Evolutionary conservation across 2,797 vertebrate species (phyloP).

Genomic region (Forpus xanthops): DNA sequence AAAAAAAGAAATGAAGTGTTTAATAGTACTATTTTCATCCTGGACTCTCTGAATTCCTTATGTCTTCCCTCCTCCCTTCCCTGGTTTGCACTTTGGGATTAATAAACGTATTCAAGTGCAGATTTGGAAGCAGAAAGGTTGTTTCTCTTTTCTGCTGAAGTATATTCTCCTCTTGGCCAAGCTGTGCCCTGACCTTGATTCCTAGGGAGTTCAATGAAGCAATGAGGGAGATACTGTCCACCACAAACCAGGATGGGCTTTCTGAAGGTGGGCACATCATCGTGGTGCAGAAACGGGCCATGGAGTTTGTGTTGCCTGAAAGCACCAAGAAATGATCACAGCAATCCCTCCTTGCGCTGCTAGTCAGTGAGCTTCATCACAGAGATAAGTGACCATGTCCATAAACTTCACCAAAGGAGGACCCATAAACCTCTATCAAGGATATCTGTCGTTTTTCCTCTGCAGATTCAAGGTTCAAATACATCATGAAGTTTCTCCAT

Average conservation of each 20-base stretch:
- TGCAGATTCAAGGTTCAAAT: not conserved
- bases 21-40: conserved; percentile 22
- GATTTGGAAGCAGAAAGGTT: not conserved
- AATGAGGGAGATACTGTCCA: not conserved
- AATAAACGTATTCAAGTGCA: not conserved
- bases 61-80: not conserved
- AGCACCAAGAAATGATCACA: not conserved
- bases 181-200: not conserved
- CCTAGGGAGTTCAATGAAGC: not conserved
- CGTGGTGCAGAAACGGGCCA: not conserved
- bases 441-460: not conserved
- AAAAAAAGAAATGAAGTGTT: conserved; percentile 16
- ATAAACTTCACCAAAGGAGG: not conserved
- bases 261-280: not conserved
- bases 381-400: fast-evolving
- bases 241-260: not conserved
- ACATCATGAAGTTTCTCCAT: not conserved
- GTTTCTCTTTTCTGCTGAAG: not conserved
- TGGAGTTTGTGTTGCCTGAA: fast-evolving
- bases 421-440: not conserved
- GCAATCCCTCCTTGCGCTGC: not conserved
- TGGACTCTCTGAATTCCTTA: not conserved
- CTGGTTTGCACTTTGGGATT: conserved; percentile 16
- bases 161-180: not conserved
- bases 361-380: not conserved